Percentiles rank a stretch among this genome's conserved stretches.
Conservation (phyloP, 2,797 vertebrate genomes). For the Martes flavigula region DNA sequence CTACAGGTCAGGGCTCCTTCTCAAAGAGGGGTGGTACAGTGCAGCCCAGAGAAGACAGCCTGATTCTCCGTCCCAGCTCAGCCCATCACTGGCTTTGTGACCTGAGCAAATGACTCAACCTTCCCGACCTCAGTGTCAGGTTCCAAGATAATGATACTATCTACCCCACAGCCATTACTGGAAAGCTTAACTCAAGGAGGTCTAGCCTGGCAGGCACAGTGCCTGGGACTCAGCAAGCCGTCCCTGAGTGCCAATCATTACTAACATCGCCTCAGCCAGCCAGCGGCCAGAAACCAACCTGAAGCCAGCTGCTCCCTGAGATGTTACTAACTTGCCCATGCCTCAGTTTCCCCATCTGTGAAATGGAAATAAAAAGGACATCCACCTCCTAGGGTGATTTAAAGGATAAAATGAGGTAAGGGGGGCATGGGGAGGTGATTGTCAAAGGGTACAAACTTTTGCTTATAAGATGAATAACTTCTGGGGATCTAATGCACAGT, state of each 20-base stretch:
- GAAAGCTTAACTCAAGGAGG: not conserved
- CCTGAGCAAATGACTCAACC: accelerated
- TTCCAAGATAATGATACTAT: not conserved
- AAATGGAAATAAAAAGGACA: not conserved
- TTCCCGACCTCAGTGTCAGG: not conserved
- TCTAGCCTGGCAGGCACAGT: not conserved
- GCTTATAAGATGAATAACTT: not conserved
- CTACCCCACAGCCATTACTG: not conserved
- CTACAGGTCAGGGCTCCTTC: accelerated
- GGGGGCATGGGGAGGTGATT: not conserved
- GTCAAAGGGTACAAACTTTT: not conserved
- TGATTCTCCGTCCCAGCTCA: not conserved
- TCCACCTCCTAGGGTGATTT: not conserved
- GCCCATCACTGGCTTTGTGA: not conserved
- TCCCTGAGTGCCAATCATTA: not conserved
- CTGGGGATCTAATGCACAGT: not conserved
- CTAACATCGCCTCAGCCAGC: not conserved
- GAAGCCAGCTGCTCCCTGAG: not conserved
- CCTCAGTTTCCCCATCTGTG: not conserved
- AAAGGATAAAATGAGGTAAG: not conserved
- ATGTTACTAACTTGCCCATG: not conserved
- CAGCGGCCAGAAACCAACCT: not conserved
- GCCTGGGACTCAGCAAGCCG: not conserved
- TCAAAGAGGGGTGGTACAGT: accelerated
- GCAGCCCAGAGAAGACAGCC: not conserved